Evolutionary conservation across 2,113 vertebrate genomes (phyloP), one percentile per base, ranked within the genome.

Genomic region (Falcunculus frontatus): DNA sequence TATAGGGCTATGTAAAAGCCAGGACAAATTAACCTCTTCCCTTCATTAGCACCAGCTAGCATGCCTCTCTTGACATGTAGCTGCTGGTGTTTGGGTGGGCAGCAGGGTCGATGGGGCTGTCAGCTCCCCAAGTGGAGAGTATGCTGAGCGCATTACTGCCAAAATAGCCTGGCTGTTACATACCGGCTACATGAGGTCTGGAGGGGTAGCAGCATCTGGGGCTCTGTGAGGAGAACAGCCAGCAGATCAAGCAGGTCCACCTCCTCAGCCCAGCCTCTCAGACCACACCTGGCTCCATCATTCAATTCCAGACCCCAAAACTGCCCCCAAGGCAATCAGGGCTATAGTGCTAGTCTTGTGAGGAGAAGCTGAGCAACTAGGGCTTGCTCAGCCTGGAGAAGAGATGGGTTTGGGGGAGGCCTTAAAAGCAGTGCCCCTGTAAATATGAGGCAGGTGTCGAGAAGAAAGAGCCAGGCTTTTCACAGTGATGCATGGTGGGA

Each of bases 11-110:
- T 41, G n/a, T 30, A 67, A 21, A 76, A 84, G 55, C 41, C 64
- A 74, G 88, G 68, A 72, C 60, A 78, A 72, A 55, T 95, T 90
- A 95, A 96, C 91, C 52, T 77, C 22, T 94, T 93, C 67, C 30
- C n/a, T 85, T 67, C 12, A 1, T 83, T 69, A 91, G 49, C 16
- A 25, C 37, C 29, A 57, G 22, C 32, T 77, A 76, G 23, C 22
- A 44, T 3, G 0, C 29, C 21, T 62, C 42, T 62, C 35, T 33
- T 21, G 63, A 2, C 3, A 46, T 2, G 6, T 2, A n/a, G 41
- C 29, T 67, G 46, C 39, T 63, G 72, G 19, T 2, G 8, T 52
- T 68, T 32, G 47, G 19, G 16, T 25, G 44, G 39, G 68, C 27
- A 70, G 35, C 35, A 11, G 32, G 46, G 33, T 29, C 1, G 1